These are phyloP conservation scores for Helicoverpa zea DNA, from an alignment of 1,140 invertebrate species.

Conservation along the genomic window DNA sequence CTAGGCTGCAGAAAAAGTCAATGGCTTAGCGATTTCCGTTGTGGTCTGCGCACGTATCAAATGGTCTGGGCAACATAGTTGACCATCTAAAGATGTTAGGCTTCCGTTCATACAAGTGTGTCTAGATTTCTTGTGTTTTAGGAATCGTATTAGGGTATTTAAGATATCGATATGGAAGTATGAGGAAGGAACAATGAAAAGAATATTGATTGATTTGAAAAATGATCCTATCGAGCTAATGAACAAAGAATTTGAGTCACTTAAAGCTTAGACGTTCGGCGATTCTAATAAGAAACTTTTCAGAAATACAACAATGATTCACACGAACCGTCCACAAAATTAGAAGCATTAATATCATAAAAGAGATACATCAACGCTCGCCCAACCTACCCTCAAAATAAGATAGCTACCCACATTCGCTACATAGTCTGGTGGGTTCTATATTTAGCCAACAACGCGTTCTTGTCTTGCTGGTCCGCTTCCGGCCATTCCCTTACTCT, in stretches of 20 bases:
- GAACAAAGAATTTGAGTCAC: too few species aligned
- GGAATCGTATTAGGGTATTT: too few species aligned
- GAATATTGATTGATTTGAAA: too few species aligned
- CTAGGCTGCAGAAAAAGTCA: slow-evolving; percentile 61
- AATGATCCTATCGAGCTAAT: too few species aligned
- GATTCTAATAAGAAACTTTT: too few species aligned
- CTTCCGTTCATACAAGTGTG: slow-evolving; percentile 34
- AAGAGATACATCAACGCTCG: not conserved
- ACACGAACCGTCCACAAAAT: too few species aligned
- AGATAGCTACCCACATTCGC: slow-evolving; percentile 33
- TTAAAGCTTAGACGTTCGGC: too few species aligned
- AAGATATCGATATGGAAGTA: not conserved
- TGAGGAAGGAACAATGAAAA: too few species aligned
- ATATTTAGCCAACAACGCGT: slow-evolving; percentile 70
- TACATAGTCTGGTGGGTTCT: slow-evolving; percentile 49
- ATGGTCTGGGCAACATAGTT: slow-evolving; percentile 51
- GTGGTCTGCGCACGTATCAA: slow-evolving; percentile 59
- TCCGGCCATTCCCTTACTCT: slow-evolving; percentile 62
- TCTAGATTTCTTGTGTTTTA: slow-evolving; percentile 1
- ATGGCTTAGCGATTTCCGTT: slow-evolving; percentile 70
- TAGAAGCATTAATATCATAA: not conserved
- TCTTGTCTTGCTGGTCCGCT: slow-evolving; percentile 68
- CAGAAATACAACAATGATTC: too few species aligned
- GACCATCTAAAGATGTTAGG: slow-evolving; percentile 43
- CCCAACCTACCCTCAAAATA: slow-evolving; percentile 41